Evolutionary conservation across 1,140 invertebrate genomes (phyloP).

Genomic region (Gyrodactylus salaris): DNA sequence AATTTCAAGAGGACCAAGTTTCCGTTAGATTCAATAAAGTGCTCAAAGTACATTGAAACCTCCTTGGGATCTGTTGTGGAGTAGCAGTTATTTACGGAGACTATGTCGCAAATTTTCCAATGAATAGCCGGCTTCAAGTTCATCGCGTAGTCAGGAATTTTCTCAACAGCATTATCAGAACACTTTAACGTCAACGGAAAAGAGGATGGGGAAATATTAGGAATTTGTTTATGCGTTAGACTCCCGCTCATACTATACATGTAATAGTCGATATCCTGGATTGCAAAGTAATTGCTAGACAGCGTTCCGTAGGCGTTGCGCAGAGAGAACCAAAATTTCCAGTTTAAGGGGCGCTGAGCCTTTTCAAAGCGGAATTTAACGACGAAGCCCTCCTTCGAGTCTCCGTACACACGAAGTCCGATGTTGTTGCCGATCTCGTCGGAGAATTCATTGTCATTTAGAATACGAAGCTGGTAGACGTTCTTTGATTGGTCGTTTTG

Average conservation of each 20-base stretch:
- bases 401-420: background rate
- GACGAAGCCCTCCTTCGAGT: background rate
- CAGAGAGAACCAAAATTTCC: background rate
- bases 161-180: background rate
- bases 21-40: background rate
- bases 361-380: background rate
- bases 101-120: background rate
- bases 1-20: background rate
- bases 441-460: background rate
- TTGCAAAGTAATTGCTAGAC: background rate
- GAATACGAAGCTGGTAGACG: background rate
- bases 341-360: background rate
- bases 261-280: background rate
- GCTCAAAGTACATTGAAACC: background rate
- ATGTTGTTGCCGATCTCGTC: background rate
- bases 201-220: background rate
- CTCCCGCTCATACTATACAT: background rate
- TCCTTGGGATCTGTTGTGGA: background rate
- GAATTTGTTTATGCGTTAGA: background rate
- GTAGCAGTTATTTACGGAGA: background rate
- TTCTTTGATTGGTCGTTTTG: no score
- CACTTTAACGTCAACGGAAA: background rate
- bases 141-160: background rate
- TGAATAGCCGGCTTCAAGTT: background rate
- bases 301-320: background rate